phyloP scores from a whole-genome alignment of 2,797 vertebrate genomes.

The Pangasius krempfi region DNA sequence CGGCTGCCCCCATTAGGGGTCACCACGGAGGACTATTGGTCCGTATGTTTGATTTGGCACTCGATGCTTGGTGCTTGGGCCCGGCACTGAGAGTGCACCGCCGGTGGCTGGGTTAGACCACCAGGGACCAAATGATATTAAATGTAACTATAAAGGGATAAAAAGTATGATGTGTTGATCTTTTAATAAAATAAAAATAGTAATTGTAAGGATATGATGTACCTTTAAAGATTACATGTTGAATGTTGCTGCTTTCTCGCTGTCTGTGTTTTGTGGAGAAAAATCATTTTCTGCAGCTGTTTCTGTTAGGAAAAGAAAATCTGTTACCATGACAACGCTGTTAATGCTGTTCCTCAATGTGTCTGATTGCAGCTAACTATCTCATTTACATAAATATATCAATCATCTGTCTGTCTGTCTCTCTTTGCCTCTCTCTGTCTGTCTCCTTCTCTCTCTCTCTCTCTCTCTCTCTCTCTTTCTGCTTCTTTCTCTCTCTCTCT shows the following conservation, averaged over 20 bases:
- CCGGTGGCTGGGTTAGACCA: too few species aligned
- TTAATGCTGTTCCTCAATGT: neutral
- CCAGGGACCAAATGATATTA: too few species aligned
- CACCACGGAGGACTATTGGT: too few species aligned
- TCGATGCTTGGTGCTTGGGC: too few species aligned
- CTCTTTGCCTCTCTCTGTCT: neutral
- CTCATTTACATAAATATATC: neutral
- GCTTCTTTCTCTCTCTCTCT: neutral
- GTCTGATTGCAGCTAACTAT: neutral
- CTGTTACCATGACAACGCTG: neutral
- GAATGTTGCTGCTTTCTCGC: neutral
- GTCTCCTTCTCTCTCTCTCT: neutral
- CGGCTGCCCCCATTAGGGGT: too few species aligned
- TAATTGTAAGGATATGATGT: too few species aligned
- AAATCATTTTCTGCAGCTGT: neutral
- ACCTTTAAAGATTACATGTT: neutral
- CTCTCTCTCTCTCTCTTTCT: neutral
- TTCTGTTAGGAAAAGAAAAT: neutral
- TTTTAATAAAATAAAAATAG: too few species aligned
- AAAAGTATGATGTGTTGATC: too few species aligned
- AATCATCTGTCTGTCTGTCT: neutral
- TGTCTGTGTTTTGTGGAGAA: neutral
- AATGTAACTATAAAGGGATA: too few species aligned
- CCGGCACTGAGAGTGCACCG: too few species aligned
- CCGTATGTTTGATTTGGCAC: too few species aligned